These are phyloP conservation scores for Orchesella flavescens DNA, from an alignment of 2,888 invertebrate species.

Conservation along the genomic window DNA sequence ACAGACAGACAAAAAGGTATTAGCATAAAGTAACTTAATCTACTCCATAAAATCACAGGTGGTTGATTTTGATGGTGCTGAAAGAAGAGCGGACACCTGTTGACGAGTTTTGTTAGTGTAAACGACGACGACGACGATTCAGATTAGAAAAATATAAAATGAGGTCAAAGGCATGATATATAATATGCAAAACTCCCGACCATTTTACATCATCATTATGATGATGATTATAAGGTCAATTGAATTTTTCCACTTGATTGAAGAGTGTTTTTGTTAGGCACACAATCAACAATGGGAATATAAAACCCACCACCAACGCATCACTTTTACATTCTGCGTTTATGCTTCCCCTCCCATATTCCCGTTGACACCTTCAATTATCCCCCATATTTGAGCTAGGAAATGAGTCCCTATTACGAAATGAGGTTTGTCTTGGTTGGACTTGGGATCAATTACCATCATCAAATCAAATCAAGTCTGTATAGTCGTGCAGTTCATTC, in stretches of 20 bases:
- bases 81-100: slow-evolving; percentile 43
- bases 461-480: slow-evolving; percentile 21
- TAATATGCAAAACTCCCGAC: background rate
- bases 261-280: too few relatives aligned
- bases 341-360: background rate
- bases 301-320: slow-evolving; percentile 26
- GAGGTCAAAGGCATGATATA: slow-evolving; percentile 36
- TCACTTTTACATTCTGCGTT: background rate
- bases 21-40: too few relatives aligned
- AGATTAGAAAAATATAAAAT: background rate
- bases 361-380: too few relatives aligned
- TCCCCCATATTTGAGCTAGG: background rate
- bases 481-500: background rate
- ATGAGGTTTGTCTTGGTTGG: slow-evolving; percentile 1
- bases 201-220: too few relatives aligned
- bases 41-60: too few relatives aligned
- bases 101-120: background rate
- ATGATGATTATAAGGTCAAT: too few relatives aligned
- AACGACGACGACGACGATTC: too few relatives aligned
- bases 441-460: slow-evolving; percentile 17
- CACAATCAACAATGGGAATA: background rate
- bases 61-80: slow-evolving; percentile 5
- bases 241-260: background rate
- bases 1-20: too few relatives aligned
- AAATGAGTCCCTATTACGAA: background rate